Evolutionary conservation across 2,888 invertebrate species (phyloP).

Genomic region (Sabellastarte sp.): DNA sequence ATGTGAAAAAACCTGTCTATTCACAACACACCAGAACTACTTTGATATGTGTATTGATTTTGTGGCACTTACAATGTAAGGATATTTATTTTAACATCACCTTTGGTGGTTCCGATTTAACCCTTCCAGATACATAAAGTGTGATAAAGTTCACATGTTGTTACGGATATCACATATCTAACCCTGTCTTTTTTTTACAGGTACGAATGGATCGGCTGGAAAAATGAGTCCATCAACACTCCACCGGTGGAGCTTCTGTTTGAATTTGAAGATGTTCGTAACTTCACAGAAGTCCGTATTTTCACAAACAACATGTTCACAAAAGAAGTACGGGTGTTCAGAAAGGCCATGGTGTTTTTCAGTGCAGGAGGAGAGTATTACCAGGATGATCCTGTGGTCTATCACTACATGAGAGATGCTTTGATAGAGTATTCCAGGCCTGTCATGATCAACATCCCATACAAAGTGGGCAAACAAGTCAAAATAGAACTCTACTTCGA

Average conservation of each 20-base stretch:
- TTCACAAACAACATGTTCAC: slow-evolving; percentile 84
- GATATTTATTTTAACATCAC: no score
- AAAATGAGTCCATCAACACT: slow-evolving; percentile 43
- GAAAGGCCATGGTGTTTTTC: slow-evolving; percentile 69
- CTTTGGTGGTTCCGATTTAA: no score
- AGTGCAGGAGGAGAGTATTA: slow-evolving; percentile 71
- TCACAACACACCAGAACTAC: no score
- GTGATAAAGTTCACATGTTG: no score
- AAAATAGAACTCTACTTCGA: slow-evolving; percentile 75
- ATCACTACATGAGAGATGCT: slow-evolving; percentile 70
- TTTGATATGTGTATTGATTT: no score
- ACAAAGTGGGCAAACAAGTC: slow-evolving; percentile 78
- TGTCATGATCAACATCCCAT: slow-evolving; percentile 78
- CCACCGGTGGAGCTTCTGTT: slow-evolving; percentile 73
- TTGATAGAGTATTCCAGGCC: slow-evolving; percentile 82
- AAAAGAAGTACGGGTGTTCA: slow-evolving; percentile 81
- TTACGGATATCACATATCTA: no score
- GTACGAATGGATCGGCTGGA: slow-evolving; percentile 90
- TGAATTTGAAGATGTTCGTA: slow-evolving; percentile 85
- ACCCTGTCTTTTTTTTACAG: no score
- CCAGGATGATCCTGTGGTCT: slow-evolving; percentile 73
- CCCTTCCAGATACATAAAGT: no score
- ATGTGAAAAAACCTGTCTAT: no score
- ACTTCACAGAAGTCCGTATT: slow-evolving; percentile 80
- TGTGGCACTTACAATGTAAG: no score